These are phyloP conservation scores for Cirrhinus molitorella DNA, from an alignment of 2,797 vertebrate genomes.

Conservation along the genomic window DNA sequence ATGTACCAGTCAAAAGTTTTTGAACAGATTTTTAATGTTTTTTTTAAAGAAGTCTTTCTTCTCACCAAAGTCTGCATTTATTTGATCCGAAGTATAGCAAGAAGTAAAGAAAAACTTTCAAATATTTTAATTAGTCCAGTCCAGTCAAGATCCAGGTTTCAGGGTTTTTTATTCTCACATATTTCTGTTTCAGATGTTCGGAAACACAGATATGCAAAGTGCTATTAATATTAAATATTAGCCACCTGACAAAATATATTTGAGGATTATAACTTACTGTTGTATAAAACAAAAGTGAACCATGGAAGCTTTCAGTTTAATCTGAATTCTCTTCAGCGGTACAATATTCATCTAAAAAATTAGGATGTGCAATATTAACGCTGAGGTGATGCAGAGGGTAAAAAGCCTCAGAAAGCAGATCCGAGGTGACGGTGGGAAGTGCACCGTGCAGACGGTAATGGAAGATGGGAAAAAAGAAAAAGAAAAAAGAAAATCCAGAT, in stretches of 20 bases:
- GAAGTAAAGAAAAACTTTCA: no score
- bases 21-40: no score
- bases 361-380: slow-evolving; percentile 66
- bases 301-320: not conserved
- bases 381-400: slow-evolving; percentile 67
- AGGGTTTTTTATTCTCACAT: not conserved
- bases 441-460: not conserved
- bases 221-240: not conserved
- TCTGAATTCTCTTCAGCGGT: slow-evolving; percentile 2
- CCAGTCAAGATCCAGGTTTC: no score
- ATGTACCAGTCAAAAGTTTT: not conserved
- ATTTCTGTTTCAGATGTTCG: not conserved
- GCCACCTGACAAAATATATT: not conserved
- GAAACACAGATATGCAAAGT: not conserved
- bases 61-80: no score
- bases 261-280: not conserved
- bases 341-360: slow-evolving; percentile 18
- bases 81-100: no score
- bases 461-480: not conserved
- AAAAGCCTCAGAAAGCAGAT: slow-evolving; percentile 65
- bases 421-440: slow-evolving; percentile 57
- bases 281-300: not conserved
- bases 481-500: not conserved
- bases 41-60: no score
- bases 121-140: no score